These are phyloP conservation scores for Triops cancriformis DNA, from an alignment of 1,140 invertebrate species.

Conservation along the genomic window DNA sequence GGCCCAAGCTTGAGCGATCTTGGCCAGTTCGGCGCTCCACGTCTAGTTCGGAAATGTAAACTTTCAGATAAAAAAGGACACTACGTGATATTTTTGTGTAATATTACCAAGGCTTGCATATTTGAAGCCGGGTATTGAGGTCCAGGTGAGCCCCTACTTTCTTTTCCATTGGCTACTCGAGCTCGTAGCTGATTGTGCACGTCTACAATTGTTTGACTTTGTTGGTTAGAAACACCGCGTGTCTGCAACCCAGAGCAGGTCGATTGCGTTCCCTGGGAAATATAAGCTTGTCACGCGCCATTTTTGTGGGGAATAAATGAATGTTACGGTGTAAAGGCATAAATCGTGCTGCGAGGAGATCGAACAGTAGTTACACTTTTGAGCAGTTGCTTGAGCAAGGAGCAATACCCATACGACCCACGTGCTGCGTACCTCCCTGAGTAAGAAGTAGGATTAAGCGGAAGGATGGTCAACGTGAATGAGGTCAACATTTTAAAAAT, in stretches of 20 bases:
- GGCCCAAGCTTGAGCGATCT: slow-evolving; percentile 41
- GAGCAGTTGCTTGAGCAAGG: neutral
- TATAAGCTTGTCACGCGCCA: neutral
- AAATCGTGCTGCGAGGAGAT: neutral
- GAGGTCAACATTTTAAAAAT: too few relatives aligned
- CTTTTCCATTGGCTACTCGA: slow-evolving; percentile 25
- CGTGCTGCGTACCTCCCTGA: neutral
- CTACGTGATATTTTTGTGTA: neutral
- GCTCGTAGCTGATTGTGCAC: slow-evolving; percentile 24
- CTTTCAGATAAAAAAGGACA: neutral
- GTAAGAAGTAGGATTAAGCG: neutral
- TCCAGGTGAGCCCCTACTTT: slow-evolving; percentile 20
- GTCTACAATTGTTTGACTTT: slow-evolving; percentile 20
- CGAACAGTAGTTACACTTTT: neutral
- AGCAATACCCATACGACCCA: neutral
- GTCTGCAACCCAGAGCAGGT: slow-evolving; percentile 5
- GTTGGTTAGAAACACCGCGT: neutral
- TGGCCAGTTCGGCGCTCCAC: slow-evolving; percentile 42
- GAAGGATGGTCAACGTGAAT: neutral
- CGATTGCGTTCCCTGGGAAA: neutral
- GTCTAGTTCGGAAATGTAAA: neutral
- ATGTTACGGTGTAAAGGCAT: neutral
- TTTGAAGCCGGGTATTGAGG: slow-evolving; percentile 27
- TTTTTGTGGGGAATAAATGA: neutral
- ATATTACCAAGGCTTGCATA: slow-evolving; percentile 28